A percentile compares a stretch with the other conserved stretches of the same genome.
phyloP scores from a whole-genome alignment of 2,113 vertebrate genomes.

The Sarotherodon lohbergeri region DNA sequence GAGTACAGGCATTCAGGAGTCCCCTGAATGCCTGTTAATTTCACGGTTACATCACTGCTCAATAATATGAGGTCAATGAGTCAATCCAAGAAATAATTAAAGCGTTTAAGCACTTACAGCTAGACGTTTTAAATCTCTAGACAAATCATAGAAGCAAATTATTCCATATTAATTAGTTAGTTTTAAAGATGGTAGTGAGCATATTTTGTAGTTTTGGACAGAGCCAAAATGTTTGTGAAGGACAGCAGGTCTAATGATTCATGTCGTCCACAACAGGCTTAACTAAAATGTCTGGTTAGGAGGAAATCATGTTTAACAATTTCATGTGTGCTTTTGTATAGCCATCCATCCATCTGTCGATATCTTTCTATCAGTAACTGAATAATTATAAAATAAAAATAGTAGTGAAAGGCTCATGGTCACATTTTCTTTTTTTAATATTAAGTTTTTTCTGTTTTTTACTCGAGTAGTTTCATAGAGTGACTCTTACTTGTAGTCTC shows the following conservation, averaged over 20 bases:
- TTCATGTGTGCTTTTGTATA: not conserved
- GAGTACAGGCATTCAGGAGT: not conserved
- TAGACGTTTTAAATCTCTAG: not conserved
- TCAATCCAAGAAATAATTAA: not conserved
- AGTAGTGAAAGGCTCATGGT: not conserved
- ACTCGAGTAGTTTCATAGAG: not conserved
- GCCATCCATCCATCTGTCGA: rapidly evolving
- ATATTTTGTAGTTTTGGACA: not conserved
- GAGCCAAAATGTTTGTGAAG: not conserved
- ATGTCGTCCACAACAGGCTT: not conserved
- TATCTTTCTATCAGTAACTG: not conserved
- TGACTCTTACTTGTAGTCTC: not conserved
- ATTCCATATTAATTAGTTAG: not conserved
- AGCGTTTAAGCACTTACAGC: not conserved
- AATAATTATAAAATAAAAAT: rapidly evolving
- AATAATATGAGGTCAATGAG: not conserved
- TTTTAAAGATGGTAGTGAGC: not conserved
- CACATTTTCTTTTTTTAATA: not conserved
- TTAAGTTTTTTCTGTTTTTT: not conserved
- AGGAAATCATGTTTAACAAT: not conserved
- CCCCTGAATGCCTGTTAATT: not conserved
- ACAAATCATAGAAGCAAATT: not conserved
- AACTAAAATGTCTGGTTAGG: not conserved
- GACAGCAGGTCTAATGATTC: not conserved
- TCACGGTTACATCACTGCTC: not conserved